These are phyloP conservation scores for Peromyscus melanophrys DNA, from an alignment of 2,797 vertebrate genomes.

Conservation along the genomic window DNA sequence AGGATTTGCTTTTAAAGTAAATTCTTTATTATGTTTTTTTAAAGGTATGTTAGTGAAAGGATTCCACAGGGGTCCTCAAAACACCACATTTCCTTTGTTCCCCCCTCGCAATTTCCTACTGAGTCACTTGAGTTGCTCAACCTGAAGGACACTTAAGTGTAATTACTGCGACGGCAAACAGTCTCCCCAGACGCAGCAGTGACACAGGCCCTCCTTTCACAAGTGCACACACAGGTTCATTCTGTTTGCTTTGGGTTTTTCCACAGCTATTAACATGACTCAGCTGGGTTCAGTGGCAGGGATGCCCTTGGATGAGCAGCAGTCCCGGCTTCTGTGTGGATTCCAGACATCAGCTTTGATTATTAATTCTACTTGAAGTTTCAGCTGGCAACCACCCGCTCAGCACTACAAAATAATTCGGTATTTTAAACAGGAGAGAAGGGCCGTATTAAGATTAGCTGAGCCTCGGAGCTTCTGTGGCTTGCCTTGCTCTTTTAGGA, in stretches of 20 bases:
- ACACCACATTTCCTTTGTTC: background rate
- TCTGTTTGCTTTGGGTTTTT: conserved; percentile 69
- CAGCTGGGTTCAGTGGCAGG: conserved; percentile 91
- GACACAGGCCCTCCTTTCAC: background rate
- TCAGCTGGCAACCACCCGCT: conserved; percentile 90
- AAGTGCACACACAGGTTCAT: background rate
- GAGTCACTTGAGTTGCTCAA: conserved; percentile 35
- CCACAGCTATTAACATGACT: conserved; percentile 92
- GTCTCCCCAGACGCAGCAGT: background rate
- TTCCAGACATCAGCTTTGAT: conserved; percentile 90
- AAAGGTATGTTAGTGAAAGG: background rate
- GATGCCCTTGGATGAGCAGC: conserved; percentile 93
- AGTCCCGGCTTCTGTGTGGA: conserved; percentile 91
- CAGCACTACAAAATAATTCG: conserved; percentile 93
- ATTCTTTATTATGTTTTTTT: background rate
- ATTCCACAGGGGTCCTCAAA: conserved; percentile 18
- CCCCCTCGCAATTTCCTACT: conserved; percentile 34
- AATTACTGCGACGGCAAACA: conserved; percentile 27
- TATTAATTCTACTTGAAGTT: conserved; percentile 94
- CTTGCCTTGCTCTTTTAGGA: background rate
- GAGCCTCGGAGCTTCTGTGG: background rate
- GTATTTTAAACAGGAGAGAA: conserved; percentile 95
- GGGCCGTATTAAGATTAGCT: conserved; percentile 91
- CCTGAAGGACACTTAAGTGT: background rate
- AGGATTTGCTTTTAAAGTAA: conserved; percentile 47